A percentile compares a stretch with the other conserved stretches of the same genome.
These are phyloP conservation scores for Schizotus pectinicornis DNA, from an alignment of 2,888 invertebrate species.

Conservation along the genomic window DNA sequence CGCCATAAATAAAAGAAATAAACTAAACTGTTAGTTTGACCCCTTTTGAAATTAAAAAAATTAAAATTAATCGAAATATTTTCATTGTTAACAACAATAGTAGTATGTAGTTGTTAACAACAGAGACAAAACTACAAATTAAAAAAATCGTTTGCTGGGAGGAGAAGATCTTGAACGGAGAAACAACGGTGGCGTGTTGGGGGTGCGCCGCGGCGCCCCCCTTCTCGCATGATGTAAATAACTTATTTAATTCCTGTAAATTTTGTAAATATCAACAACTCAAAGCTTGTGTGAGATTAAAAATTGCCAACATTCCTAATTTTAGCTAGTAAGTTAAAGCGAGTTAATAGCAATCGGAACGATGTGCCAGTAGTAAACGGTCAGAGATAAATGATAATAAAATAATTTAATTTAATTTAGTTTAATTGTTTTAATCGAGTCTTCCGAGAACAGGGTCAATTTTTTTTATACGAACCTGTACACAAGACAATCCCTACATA, in stretches of 20 bases:
- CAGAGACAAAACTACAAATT: too few species aligned
- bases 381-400: slow-evolving; percentile 37
- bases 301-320: slow-evolving; percentile 26
- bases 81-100: too few species aligned
- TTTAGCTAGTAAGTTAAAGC: slow-evolving; percentile 15
- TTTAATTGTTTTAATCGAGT: too few species aligned
- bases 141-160: too few species aligned
- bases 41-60: too few species aligned
- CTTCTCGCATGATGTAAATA: neutral
- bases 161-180: too few species aligned
- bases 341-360: slow-evolving; percentile 37
- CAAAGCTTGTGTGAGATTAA: slow-evolving; percentile 29
- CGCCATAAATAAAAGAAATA: too few species aligned
- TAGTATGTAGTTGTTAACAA: too few species aligned
- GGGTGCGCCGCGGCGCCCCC: too few species aligned
- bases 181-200: too few species aligned
- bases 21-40: too few species aligned
- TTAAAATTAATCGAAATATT: too few species aligned
- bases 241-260: slow-evolving; percentile 22
- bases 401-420: neutral
- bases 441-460: neutral
- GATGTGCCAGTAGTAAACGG: slow-evolving; percentile 45
- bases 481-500: slow-evolving; percentile 35
- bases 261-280: slow-evolving; percentile 28
- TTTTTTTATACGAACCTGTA: neutral